These are phyloP conservation scores for Falco columbarius DNA, from an alignment of 2,797 vertebrate species.

Conservation along the genomic window DNA sequence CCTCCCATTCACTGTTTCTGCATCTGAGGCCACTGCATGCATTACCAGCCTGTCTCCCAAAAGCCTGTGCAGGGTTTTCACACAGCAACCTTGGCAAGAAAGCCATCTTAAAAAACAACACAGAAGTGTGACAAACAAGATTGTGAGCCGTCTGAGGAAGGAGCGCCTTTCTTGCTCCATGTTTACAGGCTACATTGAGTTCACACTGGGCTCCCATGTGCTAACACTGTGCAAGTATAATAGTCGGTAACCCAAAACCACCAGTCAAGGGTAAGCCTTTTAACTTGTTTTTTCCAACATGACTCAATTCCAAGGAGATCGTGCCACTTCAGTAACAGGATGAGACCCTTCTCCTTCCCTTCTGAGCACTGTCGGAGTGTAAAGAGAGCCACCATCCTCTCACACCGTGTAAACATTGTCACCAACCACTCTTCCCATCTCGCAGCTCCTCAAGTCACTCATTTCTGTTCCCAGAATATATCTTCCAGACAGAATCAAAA, in stretches of 20 bases:
- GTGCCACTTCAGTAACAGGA: not conserved
- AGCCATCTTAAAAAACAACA: not conserved
- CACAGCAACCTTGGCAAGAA: not conserved
- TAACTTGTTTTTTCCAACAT: not conserved
- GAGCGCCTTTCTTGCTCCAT: not conserved
- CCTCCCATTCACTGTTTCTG: not conserved
- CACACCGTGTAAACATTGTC: not conserved
- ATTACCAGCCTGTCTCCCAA: not conserved
- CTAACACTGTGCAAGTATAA: not conserved
- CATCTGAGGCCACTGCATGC: not conserved
- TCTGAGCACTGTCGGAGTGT: not conserved
- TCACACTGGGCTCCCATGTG: not conserved
- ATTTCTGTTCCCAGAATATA: not conserved
- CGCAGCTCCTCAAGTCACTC: not conserved
- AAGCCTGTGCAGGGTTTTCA: not conserved
- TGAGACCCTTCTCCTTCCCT: not conserved
- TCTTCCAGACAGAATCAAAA: constrained; percentile 2
- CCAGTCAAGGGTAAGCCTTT: not conserved
- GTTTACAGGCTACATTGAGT: not conserved
- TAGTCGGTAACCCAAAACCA: not conserved
- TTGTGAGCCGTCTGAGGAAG: not conserved
- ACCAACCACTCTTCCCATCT: not conserved
- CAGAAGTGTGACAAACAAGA: not conserved
- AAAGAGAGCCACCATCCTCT: not conserved
- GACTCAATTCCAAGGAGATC: not conserved